Base-by-base conservation (phyloP, 2,888 invertebrate genomes). In the Nebria salina region DNA sequence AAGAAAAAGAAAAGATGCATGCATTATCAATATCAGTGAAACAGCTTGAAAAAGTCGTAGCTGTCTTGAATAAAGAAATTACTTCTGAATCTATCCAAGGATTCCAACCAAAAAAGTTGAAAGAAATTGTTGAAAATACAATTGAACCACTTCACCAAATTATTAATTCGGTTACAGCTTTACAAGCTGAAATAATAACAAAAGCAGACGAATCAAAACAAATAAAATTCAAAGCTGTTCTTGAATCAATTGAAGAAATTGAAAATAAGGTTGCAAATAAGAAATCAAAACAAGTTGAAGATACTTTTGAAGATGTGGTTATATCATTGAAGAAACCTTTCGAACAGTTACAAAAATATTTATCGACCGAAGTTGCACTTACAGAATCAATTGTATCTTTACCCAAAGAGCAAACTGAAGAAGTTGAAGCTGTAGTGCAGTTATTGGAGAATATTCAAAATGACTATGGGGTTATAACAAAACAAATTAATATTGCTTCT, bases 231-330 rank as follows among this genome's bases (percentile, higher is more conserved):
- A 66, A 65, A 25, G 54, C 82, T 75, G 65, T 77, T 20, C 75
- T 76, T 34, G 70, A 76, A 73, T 34, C 75, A 64, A 77, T 79
- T 75, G 70, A 75, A 72, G 72, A 72, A 43, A 79, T 82, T 11
- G 77, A 79, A 68, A 81, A 82, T 41, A 65, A 75, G 34, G 65
- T 82, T 15, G 74, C 82, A 64, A 75, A 82, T 54, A 70, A 70
- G 26, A 66, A 76, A 13, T 70, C 70, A 1, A 66, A 77, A 11
- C 70, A 72, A 81, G 81, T 77, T n/a, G 70, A 75, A 41, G 65
- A 26, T 70, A 20, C 75, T 72, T 54, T 66, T 15, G 75, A 72
- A 72, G 72, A 80, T 72, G 42, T 80, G 13, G 75, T 80, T 64
- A 6, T 80, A n/a, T 75, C 75, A 5, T 64, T 80, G 8, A 75